Evolutionary conservation across 2,113 vertebrate species (phyloP), one percentile per base, ranked within the genome.

Genomic region (Donacobius atricapilla): DNA sequence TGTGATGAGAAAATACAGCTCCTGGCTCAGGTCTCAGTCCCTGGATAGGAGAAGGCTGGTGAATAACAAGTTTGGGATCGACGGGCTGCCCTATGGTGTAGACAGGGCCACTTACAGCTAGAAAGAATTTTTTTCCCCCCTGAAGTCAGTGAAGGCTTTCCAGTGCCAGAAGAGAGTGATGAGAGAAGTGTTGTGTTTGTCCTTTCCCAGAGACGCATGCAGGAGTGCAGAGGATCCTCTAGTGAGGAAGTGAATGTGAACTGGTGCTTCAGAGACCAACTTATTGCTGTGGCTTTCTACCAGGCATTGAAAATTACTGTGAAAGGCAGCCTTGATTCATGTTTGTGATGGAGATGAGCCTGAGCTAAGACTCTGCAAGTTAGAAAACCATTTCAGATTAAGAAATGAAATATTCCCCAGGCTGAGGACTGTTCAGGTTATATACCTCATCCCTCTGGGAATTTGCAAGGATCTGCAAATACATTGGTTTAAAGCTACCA

Each of bases 161-260:
- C 69, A 91, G 54, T 53, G 47, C 50, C 73, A 79, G 70, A 83
- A 86, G 44, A 86, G n/a, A 86, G 58, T 12, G 23, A 60, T 1
- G 13, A 90, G 66, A 37, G 6, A 12, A 58, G 13, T 13, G 21
- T 24, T 47, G 13, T 22, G 10, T 37, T 77, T 78, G 33, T 40
- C 65, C 15, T 39, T 44, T 92, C 9, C 51, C 44, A 70, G 83
- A 0, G 0, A 44, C 0, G 1, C 76, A 64, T 68, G 22, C 60
- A 78, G 88, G 45, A 87, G 19, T 83, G 30, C 10, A 80, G 37
- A 63, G 56, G n/a, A 71, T 37, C 20, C 45, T 23, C 8, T 22
- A 20, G 48, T 1, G 8, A 79, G 45, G 44, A 71, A 16, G 7
- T 0, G 4, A 37, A 82, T 33, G 17, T 63, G 76, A 89, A 4